phyloP scores from a whole-genome alignment of 2,888 invertebrate genomes.

The Sinopyrophorus schimmeli region DNA sequence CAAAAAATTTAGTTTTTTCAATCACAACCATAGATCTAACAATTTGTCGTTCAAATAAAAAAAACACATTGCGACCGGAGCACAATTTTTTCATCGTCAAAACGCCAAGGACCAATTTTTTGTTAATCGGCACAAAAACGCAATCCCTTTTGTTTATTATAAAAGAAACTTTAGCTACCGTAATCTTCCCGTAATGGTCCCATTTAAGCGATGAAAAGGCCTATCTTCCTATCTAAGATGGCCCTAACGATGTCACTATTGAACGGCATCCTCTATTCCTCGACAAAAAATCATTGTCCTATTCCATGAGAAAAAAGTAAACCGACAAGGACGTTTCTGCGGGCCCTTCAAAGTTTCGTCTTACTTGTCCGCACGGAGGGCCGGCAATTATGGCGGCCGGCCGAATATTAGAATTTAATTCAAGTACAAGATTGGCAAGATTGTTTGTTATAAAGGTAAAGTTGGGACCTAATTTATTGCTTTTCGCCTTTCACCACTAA shows the following conservation, averaged over 20 bases:
- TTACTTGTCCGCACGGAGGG: too few species aligned
- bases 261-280: slow-evolving; percentile 7
- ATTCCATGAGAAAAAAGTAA: background rate
- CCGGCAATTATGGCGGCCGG: too few species aligned
- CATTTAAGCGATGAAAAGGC: slow-evolving; percentile 19
- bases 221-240: slow-evolving; percentile 21
- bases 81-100: too few species aligned
- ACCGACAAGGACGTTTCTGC: background rate
- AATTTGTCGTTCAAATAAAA: too few species aligned
- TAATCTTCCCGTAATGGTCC: slow-evolving; percentile 17
- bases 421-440: slow-evolving; percentile 8
- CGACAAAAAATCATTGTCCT: slow-evolving; percentile 16
- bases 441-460: slow-evolving; percentile 13
- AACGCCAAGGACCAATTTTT: too few species aligned
- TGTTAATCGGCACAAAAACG: too few species aligned
- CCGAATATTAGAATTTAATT: background rate
- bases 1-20: too few species aligned
- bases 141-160: too few species aligned
- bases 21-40: too few species aligned
- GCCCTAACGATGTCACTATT: slow-evolving; percentile 12
- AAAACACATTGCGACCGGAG: too few species aligned
- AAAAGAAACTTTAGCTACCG: too few species aligned
- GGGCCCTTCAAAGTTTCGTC: background rate
- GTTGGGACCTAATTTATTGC: slow-evolving; percentile 33
- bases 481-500: slow-evolving; percentile 37